Percentiles rank a stretch among this genome's conserved stretches.
These are phyloP conservation scores for Chinchilla lanigera DNA, from an alignment of 2,113 vertebrate species.

Conservation along the genomic window DNA sequence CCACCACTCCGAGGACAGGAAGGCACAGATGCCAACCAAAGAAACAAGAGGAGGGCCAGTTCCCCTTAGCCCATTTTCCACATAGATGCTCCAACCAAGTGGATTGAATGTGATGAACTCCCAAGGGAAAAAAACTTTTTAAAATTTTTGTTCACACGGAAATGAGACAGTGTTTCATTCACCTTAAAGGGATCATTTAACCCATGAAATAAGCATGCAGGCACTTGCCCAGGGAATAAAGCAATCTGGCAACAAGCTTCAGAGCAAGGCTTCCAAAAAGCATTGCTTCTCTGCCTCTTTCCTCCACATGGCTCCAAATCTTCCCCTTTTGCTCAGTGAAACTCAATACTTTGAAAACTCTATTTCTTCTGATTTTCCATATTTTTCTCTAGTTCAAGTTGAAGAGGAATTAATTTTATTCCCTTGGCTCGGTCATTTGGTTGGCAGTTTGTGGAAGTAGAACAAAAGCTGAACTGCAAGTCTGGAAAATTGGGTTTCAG, in stretches of 20 bases:
- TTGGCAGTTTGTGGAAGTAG: neutral
- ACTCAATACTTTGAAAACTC: constrained; percentile 50
- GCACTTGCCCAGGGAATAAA: constrained; percentile 36
- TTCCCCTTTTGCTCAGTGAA: constrained; percentile 58
- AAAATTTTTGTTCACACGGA: constrained; percentile 46
- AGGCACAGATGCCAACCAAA: constrained; percentile 4
- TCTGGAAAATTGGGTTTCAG: constrained; percentile 27
- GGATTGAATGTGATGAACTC: constrained; percentile 22
- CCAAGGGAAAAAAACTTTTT: neutral
- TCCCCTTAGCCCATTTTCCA: constrained; percentile 25
- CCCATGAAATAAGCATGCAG: constrained; percentile 47
- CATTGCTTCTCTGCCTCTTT: constrained; percentile 3
- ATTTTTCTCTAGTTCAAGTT: constrained; percentile 1
- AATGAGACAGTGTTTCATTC: constrained; percentile 59
- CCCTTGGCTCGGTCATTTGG: constrained; percentile 15
- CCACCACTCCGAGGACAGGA: constrained; percentile 10
- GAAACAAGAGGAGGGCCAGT: neutral
- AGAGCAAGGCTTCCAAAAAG: constrained; percentile 37
- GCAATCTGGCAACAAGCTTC: neutral
- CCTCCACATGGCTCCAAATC: constrained; percentile 34
- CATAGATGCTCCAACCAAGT: constrained; percentile 35
- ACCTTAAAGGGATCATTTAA: constrained; percentile 62
- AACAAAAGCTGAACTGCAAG: constrained; percentile 9
- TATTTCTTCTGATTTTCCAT: constrained; percentile 53
- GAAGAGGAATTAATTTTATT: constrained; percentile 60